A percentile compares a stretch with the other conserved stretches of the same genome.
phyloP scores from a whole-genome alignment of 2,797 vertebrate genomes.

The Aselliscus stoliczkanus region DNA sequence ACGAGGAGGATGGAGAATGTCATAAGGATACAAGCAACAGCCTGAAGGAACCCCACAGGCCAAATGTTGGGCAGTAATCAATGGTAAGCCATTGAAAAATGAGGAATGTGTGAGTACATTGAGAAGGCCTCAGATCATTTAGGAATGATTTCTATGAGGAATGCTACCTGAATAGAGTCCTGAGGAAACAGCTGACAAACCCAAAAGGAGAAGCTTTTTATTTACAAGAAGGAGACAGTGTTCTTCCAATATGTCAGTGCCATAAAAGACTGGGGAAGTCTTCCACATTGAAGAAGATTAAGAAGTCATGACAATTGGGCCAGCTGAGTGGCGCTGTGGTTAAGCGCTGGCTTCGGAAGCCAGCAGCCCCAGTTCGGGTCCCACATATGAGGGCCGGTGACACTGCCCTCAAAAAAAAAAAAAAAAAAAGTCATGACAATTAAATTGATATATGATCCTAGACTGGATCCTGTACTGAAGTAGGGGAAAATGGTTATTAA shows the following conservation, averaged over 20 bases:
- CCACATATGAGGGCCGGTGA: too few species aligned
- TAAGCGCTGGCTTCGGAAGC: too few species aligned
- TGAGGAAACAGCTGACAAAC: not conserved
- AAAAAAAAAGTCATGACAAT: not conserved
- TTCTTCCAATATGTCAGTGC: not conserved
- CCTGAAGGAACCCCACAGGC: not conserved
- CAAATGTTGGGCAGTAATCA: not conserved
- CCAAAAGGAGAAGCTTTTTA: not conserved
- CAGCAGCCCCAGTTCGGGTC: too few species aligned
- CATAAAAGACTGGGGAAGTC: not conserved
- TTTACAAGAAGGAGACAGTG: not conserved
- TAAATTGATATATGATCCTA: not conserved
- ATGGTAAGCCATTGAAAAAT: not conserved
- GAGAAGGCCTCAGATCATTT: not conserved
- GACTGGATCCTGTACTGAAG: not conserved
- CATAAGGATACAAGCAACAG: not conserved
- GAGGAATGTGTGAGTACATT: not conserved
- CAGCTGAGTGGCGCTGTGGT: too few species aligned
- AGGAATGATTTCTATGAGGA: not conserved
- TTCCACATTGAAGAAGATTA: not conserved
- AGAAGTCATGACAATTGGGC: not conserved
- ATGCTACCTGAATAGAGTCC: not conserved
- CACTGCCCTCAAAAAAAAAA: too few species aligned
- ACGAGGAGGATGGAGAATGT: not conserved
- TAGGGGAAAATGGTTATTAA: not conserved